Evolutionary conservation across 2,113 vertebrate genomes (phyloP).

Genomic region (Cygnus buccinator): DNA sequence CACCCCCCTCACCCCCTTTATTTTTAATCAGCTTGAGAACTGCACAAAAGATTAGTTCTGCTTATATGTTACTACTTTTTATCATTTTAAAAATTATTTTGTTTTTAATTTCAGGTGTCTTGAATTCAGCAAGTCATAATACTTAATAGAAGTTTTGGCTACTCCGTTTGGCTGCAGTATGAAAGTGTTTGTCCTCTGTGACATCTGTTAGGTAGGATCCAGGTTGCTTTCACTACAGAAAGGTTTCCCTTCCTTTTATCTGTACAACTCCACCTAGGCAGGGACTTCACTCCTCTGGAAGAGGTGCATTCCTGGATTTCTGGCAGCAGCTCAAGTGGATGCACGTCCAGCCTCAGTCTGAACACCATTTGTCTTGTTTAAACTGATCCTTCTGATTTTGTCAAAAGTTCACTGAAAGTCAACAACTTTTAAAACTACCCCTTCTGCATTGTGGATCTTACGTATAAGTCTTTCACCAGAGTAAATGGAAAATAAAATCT

Average conservation of each 20-base stretch:
- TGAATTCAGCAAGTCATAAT: background rate
- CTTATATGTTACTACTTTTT: background rate
- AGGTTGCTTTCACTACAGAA: background rate
- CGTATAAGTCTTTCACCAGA: background rate
- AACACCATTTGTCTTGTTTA: accelerated
- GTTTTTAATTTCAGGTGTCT: background rate
- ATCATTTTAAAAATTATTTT: accelerated
- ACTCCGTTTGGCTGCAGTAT: background rate
- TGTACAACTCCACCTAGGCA: background rate
- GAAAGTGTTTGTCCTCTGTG: background rate
- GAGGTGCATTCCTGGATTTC: background rate
- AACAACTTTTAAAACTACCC: background rate
- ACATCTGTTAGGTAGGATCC: background rate
- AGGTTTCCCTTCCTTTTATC: background rate
- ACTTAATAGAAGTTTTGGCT: background rate
- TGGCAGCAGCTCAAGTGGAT: background rate
- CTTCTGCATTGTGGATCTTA: background rate
- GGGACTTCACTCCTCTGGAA: background rate
- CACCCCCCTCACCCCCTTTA: background rate
- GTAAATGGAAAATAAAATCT: background rate
- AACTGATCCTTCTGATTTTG: background rate
- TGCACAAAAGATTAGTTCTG: background rate
- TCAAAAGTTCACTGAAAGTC: background rate
- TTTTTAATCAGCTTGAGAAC: background rate
- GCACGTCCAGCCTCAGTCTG: accelerated